These are phyloP conservation scores for Noctua pronuba DNA, from an alignment of 2,888 invertebrate species.

Conservation along the genomic window DNA sequence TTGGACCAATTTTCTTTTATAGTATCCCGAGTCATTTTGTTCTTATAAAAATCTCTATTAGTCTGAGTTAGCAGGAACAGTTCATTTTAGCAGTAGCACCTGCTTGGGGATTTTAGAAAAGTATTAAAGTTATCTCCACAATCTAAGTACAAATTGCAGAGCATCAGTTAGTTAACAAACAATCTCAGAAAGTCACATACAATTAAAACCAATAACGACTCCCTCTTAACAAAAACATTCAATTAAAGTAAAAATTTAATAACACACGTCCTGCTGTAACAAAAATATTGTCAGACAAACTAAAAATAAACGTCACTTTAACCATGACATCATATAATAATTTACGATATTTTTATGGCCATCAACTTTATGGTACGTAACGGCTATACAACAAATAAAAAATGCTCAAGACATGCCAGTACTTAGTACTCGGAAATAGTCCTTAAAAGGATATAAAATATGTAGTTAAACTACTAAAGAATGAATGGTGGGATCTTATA, in stretches of 20 bases:
- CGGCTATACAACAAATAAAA: constrained; percentile 18
- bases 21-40: neutral
- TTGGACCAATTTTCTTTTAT: constrained; percentile 6
- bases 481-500: constrained; percentile 8
- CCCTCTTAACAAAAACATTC: constrained; percentile 7
- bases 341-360: constrained; percentile 44
- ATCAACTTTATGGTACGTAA: constrained; percentile 42
- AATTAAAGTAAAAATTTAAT: constrained; percentile 36
- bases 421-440: constrained; percentile 16
- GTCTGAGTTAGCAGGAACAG: neutral
- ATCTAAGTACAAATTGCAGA: constrained; percentile 4
- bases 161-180: neutral
- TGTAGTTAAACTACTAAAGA: constrained; percentile 26
- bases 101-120: neutral
- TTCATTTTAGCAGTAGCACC: neutral
- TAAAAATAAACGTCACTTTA: constrained; percentile 41
- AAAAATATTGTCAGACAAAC: constrained; percentile 33
- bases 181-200: constrained; percentile 15
- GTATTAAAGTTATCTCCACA: neutral
- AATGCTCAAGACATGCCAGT: constrained; percentile 17
- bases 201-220: constrained; percentile 30
- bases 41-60: neutral
- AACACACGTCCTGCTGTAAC: constrained; percentile 15
- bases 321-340: constrained; percentile 46
- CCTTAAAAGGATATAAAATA: constrained; percentile 55